These are phyloP conservation scores for Galerucella nymphaeae DNA, from an alignment of 2,888 invertebrate species.

Conservation along the genomic window DNA sequence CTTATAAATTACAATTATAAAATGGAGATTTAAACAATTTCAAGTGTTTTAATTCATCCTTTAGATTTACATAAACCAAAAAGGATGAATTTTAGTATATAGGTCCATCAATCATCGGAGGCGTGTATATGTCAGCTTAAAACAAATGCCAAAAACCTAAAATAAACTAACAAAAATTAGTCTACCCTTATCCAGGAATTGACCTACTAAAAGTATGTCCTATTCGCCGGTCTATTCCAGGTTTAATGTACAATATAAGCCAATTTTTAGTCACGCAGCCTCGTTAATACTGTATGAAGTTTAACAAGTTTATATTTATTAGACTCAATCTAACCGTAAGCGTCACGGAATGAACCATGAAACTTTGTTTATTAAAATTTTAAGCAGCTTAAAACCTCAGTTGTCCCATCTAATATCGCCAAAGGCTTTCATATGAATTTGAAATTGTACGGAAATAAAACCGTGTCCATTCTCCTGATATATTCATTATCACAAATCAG, in stretches of 20 bases:
- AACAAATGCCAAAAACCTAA: neutral
- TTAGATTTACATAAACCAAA: neutral
- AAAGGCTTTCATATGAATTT: neutral
- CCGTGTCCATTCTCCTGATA: neutral
- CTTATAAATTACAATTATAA: too few relatives aligned
- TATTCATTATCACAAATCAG: too few relatives aligned
- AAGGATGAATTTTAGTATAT: neutral
- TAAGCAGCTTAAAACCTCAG: neutral
- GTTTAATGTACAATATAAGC: conserved; percentile 2
- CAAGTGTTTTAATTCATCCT: too few relatives aligned
- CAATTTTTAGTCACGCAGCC: conserved; percentile 2
- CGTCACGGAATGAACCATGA: neutral
- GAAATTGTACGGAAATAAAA: neutral
- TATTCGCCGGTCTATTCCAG: neutral
- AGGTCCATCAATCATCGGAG: neutral
- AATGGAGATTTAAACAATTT: too few relatives aligned
- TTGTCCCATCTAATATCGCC: neutral
- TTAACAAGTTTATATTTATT: conserved; percentile 9
- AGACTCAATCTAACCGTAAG: neutral
- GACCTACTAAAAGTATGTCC: neutral
- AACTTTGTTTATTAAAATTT: conserved; percentile 1
- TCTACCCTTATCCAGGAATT: neutral
- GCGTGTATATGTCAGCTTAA: neutral
- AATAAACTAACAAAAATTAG: neutral
- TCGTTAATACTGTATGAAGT: neutral